Evolutionary conservation across 2,888 invertebrate genomes (phyloP), one percentile per base, ranked within the genome.

Genomic region (Metalampra italica): DNA sequence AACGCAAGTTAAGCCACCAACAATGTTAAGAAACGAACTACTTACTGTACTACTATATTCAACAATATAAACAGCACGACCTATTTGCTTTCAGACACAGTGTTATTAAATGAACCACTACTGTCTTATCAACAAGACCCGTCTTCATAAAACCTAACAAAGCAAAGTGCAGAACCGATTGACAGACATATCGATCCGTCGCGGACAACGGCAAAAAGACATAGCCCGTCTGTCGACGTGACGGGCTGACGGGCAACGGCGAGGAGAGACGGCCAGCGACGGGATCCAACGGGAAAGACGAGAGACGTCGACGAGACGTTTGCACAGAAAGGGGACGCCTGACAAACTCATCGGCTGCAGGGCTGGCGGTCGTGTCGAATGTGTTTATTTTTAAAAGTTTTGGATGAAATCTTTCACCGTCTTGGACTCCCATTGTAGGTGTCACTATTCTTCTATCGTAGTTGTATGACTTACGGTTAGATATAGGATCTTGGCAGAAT

Each of bases 171-270:
- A 0, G 29, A 8, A 14, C 47, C 47, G 39, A 47, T 47, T 51
- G 51, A 51, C 51, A 51, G 51, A 48, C 45, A 40, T 48, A 48
- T 48, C 51, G 48, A 51, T 51, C 40, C 7, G 29, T 5, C 29
- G 45, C 29, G 45, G 41, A 45, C 44, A 45, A 36, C 37, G 40
- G 34, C 40, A 45, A 51, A 45, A 48, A 51, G 46, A 48, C 47
- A 43, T 41, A 12, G 29, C 9, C 1, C 45, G 49, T 45, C 40
- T 43, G 44, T 34, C 39, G 8, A 7, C 39, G 39, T 39, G 39
- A 39, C 37, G 37, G 37, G 12, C 36, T 29, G 47, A 51, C 47
- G 47, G 45, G 45, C 45, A 42, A 39, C 14, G 47, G 37, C 36
- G 42, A 42, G 36, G 12, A 39, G 40, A 44, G 30, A 15, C 39